Base-by-base conservation (phyloP, 2,888 invertebrate species). In the Callimorpha dominula region DNA sequence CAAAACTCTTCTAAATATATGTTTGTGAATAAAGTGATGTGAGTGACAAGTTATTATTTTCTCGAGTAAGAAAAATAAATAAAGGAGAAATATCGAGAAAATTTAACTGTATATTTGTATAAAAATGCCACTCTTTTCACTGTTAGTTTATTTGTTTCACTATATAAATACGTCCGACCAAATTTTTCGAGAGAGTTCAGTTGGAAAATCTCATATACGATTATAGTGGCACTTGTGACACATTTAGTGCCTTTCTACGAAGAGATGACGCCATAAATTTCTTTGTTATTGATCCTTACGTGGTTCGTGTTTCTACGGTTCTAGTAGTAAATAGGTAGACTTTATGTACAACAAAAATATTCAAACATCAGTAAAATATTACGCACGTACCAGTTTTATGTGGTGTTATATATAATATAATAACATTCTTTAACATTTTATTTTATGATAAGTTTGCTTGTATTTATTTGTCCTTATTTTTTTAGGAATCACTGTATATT, bases 91-190 rank as follows among this genome's bases (percentile, higher is more conserved):
- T 31, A 31, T 31, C 31, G 31, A 31, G 31, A 31, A 31, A 31
- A 31, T 31, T 31, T 31, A 31, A 31, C 31, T 31, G 31, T 31
- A 31, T 31, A 31, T 31, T 31, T 31, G 31, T 31, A 31, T 31
- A 31, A 31, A 31, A 31, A 31, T 31, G 31, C 31, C 1, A 1
- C 31, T 31, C 31, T 31, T 31, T 31, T 1, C 31, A 31, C 31
- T 31, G 31, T 31, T 31, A 31, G 31, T 31, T 31, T 31, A 31
- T 31, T 31, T 31, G 31, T 31, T 31, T 15, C 17, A 62, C 17
- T 84, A 83, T 85, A 84, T 82, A 85, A 83, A 81, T 77, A 85
- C 82, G 82, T 85, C 84, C 86, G 81, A 89, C 84, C 82, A 85
- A 87, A 89, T 91, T 89, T 88, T 88, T 86, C 83, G 81, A 79